These are phyloP conservation scores for Turnix velox DNA, from an alignment of 2,113 vertebrate species.

Conservation along the genomic window DNA sequence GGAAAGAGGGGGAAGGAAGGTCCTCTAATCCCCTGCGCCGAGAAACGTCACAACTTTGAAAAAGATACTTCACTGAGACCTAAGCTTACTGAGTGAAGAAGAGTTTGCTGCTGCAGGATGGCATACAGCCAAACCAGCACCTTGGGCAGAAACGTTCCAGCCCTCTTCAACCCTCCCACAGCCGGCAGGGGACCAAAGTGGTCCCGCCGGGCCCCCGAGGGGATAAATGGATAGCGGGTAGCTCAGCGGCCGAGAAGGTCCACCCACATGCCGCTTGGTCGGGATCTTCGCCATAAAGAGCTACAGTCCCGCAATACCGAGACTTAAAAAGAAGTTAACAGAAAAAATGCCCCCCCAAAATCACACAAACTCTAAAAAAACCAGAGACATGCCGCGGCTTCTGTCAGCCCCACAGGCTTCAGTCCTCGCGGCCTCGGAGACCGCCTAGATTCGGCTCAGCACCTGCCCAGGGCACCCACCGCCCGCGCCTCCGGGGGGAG, in stretches of 20 bases:
- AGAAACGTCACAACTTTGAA: background rate
- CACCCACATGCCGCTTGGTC: accelerated
- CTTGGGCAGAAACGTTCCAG: accelerated
- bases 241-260: background rate
- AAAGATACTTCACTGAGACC: background rate
- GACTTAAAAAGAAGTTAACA: background rate
- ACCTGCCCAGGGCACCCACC: background rate
- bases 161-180: accelerated
- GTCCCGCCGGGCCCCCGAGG: background rate
- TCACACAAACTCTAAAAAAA: accelerated
- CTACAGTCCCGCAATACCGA: background rate
- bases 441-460: background rate
- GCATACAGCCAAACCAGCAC: background rate
- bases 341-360: background rate
- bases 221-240: background rate
- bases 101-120: background rate
- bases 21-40: background rate
- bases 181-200: accelerated
- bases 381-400: background rate
- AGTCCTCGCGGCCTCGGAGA: background rate
- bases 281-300: background rate
- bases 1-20: too few species aligned
- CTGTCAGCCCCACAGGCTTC: background rate
- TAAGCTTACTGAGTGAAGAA: background rate
- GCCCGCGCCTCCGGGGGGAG: background rate